Conservation (phyloP, 2,888 invertebrate species). For the Scaptomyza caliginosa region DNA sequence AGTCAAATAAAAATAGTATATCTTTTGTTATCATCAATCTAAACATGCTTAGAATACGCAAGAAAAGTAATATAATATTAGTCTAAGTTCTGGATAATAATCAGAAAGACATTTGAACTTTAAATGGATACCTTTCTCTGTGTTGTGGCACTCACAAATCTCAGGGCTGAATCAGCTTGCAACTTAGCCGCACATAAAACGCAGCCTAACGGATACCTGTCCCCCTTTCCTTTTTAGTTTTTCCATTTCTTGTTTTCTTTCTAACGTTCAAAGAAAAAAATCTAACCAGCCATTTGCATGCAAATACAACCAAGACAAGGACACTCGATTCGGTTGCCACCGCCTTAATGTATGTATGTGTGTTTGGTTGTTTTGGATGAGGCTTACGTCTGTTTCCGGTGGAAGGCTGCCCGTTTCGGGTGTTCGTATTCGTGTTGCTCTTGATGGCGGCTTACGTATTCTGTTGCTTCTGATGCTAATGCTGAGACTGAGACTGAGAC, state of each 20-base stretch:
- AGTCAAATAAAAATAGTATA: background rate
- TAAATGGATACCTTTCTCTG: conserved; percentile 28
- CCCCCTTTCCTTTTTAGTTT: background rate
- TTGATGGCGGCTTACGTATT: conserved; percentile 25
- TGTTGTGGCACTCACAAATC: conserved; percentile 35
- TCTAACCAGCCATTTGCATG: conserved; percentile 59
- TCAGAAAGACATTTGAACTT: conserved; percentile 8
- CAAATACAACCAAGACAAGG: conserved; percentile 51
- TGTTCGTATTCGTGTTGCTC: conserved; percentile 11
- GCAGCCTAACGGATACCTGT: conserved; percentile 44
- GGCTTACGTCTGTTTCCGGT: conserved; percentile 16
- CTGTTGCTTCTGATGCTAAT: background rate
- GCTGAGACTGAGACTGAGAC: background rate
- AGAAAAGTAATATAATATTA: too few species aligned
- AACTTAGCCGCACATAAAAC: conserved; percentile 43
- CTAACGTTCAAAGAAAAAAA: conserved; percentile 40
- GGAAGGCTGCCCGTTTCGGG: background rate
- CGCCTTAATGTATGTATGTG: conserved; percentile 1
- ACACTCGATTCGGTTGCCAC: conserved; percentile 31
- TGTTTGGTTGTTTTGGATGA: conserved; percentile 4
- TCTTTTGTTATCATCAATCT: background rate
- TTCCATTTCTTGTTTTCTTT: background rate
- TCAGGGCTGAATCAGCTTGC: conserved; percentile 38
- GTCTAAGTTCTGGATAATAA: conserved; percentile 18
- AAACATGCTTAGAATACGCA: too few species aligned